Conservation (phyloP, 2,113 vertebrate genomes). For the Pelusios castaneus region DNA sequence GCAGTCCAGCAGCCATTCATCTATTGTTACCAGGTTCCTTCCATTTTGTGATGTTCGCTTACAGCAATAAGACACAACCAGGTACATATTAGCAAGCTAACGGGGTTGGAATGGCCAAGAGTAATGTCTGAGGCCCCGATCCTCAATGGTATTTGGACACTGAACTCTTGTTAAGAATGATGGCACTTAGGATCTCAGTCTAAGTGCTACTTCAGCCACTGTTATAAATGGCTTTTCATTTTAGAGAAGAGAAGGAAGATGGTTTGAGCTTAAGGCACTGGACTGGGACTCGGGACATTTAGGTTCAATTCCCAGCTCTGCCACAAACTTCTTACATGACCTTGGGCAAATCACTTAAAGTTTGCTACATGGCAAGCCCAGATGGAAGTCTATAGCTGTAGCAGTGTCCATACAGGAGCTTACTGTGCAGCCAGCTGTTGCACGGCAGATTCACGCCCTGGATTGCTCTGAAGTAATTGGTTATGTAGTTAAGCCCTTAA, state of each 20-base stretch:
- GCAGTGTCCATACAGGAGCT: neutral
- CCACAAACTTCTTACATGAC: neutral
- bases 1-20: constrained; percentile 43
- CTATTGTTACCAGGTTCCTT: constrained; percentile 28
- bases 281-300: neutral
- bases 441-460: neutral
- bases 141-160: neutral
- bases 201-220: rapidly evolving
- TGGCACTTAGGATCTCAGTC: neutral
- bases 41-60: constrained; percentile 39
- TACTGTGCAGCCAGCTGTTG: neutral
- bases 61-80: constrained; percentile 21
- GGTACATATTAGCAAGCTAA: constrained; percentile 23
- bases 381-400: neutral
- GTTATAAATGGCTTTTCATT: neutral
- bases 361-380: neutral
- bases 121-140: neutral
- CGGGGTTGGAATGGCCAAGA: neutral
- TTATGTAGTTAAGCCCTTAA: neutral
- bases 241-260: neutral
- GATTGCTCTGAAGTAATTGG: neutral
- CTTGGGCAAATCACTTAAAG: neutral
- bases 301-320: neutral
- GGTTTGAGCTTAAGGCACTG: neutral
- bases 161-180: neutral